Conservation (phyloP, 2,113 vertebrate species). For the Gymnocephalus cernua region DNA sequence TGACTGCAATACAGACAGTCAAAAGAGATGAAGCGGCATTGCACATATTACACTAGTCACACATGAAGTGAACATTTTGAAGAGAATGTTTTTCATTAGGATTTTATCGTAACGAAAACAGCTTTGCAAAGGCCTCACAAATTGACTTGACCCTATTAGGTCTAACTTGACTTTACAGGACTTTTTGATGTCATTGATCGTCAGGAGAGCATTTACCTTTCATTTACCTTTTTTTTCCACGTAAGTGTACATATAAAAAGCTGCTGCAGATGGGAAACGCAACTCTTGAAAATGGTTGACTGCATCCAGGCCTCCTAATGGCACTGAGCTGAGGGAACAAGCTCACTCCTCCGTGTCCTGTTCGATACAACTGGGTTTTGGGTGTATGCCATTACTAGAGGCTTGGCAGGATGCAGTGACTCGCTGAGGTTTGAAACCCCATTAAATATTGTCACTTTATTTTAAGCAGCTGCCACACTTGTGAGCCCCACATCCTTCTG, state of each 20-base stretch:
- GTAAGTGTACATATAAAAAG: slow-evolving; percentile 1
- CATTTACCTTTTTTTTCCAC: too few species aligned
- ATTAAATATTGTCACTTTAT: slow-evolving; percentile 86
- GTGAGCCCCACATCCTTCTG: slow-evolving; percentile 79
- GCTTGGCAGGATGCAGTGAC: slow-evolving; percentile 78
- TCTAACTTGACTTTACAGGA: slow-evolving; percentile 44
- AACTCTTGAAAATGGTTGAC: slow-evolving; percentile 50
- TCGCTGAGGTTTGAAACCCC: slow-evolving; percentile 84
- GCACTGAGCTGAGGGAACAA: slow-evolving; percentile 69
- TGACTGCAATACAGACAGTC: slow-evolving; percentile 25
- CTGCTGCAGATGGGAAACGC: slow-evolving; percentile 49
- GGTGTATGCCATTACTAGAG: slow-evolving; percentile 66
- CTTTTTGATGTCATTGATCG: slow-evolving; percentile 51
- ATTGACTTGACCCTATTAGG: slow-evolving; percentile 44
- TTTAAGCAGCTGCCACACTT: slow-evolving; percentile 81
- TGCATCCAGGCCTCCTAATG: slow-evolving; percentile 64
- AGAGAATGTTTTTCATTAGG: slow-evolving; percentile 53
- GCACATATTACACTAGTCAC: slow-evolving; percentile 20
- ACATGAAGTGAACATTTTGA: slow-evolving; percentile 9
- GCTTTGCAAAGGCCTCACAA: slow-evolving; percentile 54
- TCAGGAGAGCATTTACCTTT: slow-evolving; percentile 28
- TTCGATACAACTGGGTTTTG: slow-evolving; percentile 78
- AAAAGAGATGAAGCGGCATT: slow-evolving; percentile 26
- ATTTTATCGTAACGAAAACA: slow-evolving; percentile 46
- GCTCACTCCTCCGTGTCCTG: slow-evolving; percentile 72